These are phyloP conservation scores for Pholis gunnellus DNA, from an alignment of 2,113 vertebrate species.

Conservation along the genomic window DNA sequence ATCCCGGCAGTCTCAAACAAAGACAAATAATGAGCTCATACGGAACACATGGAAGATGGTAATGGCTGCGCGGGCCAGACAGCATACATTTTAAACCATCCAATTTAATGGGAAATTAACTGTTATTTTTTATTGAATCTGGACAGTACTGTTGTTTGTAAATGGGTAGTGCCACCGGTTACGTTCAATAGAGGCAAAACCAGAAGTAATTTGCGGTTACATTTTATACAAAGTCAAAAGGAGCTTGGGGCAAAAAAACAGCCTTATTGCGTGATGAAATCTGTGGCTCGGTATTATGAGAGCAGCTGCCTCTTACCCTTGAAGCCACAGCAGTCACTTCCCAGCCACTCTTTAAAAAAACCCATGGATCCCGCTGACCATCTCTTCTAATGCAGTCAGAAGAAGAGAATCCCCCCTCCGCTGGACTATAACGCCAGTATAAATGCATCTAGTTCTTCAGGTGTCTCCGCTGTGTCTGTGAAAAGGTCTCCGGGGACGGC, in stretches of 20 bases:
- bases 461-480: conserved; percentile 13
- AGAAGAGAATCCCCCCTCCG: conserved; percentile 33
- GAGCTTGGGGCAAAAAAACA: neutral
- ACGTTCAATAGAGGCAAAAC: neutral
- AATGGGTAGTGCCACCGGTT: neutral
- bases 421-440: conserved; percentile 23
- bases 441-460: conserved; percentile 55
- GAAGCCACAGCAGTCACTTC: conserved; percentile 44
- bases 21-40: conserved; percentile 67
- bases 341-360: conserved; percentile 42
- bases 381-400: conserved; percentile 66
- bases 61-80: conserved; percentile 44
- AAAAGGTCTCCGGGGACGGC: neutral
- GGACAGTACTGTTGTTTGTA: conserved; percentile 59
- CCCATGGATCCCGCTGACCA: conserved; percentile 69
- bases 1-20: conserved; percentile 46
- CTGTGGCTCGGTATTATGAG: conserved; percentile 19
- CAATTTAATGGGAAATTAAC: conserved; percentile 66
- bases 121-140: conserved; percentile 59
- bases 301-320: conserved; percentile 14
- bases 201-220: conserved; percentile 8
- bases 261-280: conserved; percentile 21
- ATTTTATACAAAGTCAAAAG: conserved; percentile 13
- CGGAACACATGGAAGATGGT: conserved; percentile 58
- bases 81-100: conserved; percentile 44